Conservation (phyloP, 1,140 invertebrate genomes). For the Maconellicoccus hirsutus region DNA sequence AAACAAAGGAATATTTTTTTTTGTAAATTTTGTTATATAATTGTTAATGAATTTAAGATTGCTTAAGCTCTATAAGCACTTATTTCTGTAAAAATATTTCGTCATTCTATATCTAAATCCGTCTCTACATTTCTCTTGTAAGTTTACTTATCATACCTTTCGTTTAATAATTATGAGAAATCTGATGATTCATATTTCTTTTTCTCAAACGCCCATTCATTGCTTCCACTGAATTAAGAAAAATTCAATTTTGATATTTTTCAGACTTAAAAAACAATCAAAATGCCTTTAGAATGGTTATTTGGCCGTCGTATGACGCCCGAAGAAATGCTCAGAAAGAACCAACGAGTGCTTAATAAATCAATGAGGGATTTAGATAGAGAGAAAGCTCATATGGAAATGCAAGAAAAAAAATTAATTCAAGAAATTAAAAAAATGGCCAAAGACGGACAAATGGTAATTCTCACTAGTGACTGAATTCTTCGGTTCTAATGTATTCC, state of each 20-base stretch:
- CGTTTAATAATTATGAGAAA: no score
- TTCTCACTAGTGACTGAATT: background rate
- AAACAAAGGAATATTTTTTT: no score
- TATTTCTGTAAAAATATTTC: no score
- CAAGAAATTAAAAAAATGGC: slow-evolving; percentile 98
- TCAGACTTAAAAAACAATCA: background rate
- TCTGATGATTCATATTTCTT: background rate
- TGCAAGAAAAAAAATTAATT: slow-evolving; percentile 98
- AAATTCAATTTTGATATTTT: no score
- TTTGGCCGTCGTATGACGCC: slow-evolving; percentile 94
- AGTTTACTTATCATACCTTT: no score
- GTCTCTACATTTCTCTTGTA: no score
- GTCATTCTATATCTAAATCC: no score
- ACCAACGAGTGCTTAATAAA: slow-evolving; percentile 96
- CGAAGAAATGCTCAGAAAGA: slow-evolving; percentile 95
- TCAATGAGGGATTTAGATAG: slow-evolving; percentile 95
- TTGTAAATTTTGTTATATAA: no score
- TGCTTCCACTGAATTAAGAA: background rate
- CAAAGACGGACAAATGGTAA: slow-evolving; percentile 97
- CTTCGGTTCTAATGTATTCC: no score
- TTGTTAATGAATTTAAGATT: no score
- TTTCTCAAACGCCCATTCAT: background rate
- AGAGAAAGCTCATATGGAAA: slow-evolving; percentile 91
- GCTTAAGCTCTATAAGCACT: no score
- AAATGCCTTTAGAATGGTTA: slow-evolving; percentile 71